A percentile compares a stretch with the other conserved stretches of the same genome.
These are phyloP conservation scores for Scylla paramamosain DNA, from an alignment of 1,140 invertebrate species.

Conservation along the genomic window DNA sequence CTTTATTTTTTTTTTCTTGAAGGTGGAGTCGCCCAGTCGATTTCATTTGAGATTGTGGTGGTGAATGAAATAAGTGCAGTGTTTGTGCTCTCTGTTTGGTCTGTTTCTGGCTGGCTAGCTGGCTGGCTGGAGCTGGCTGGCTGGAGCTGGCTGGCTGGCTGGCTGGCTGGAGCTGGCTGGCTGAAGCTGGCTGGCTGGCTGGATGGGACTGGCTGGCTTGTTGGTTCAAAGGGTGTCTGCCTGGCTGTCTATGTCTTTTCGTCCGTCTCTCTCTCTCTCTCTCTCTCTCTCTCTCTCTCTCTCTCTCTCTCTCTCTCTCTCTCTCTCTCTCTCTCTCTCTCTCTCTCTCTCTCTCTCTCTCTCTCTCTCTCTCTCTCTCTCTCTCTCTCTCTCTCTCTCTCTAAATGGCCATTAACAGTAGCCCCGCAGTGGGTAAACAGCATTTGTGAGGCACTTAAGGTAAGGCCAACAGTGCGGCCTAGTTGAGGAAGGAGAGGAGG, in stretches of 20 bases:
- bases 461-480: neutral
- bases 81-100: no score
- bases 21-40: no score
- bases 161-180: no score
- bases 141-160: no score
- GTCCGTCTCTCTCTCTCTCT: neutral
- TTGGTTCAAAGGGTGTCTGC: no score
- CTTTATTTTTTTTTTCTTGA: no score
- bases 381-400: constrained; percentile 11
- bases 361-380: neutral
- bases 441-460: constrained; percentile 53
- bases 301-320: neutral
- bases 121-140: no score
- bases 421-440: constrained; percentile 45
- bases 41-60: no score
- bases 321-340: neutral
- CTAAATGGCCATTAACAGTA: constrained; percentile 33
- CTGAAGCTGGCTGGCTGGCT: no score
- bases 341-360: neutral
- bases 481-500: constrained; percentile 27
- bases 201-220: no score
- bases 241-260: neutral
- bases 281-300: neutral
- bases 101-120: neutral
- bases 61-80: no score